Evolutionary conservation across 2,888 invertebrate species (phyloP).

Genomic region (Limnephilus lunatus): DNA sequence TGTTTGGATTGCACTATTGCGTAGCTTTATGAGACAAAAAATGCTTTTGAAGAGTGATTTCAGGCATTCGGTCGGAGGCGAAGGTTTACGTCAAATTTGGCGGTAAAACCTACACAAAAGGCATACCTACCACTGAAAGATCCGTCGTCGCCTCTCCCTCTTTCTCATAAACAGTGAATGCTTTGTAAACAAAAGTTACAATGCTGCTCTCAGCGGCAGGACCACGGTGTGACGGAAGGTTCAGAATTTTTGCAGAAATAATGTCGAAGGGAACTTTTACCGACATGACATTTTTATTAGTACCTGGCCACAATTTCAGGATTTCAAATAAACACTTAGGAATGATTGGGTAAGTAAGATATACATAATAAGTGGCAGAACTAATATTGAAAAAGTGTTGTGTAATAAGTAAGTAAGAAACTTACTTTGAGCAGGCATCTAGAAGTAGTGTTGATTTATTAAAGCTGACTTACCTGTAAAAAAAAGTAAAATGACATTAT

Average conservation of each 20-base stretch:
- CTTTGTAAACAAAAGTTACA: neutral
- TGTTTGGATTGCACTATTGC: neutral
- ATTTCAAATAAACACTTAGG: neutral
- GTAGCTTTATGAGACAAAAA: neutral
- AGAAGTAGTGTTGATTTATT: neutral
- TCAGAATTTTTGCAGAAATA: neutral
- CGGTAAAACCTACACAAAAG: neutral
- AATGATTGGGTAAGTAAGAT: neutral
- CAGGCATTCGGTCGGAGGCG: conserved; percentile 8
- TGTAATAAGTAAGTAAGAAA: neutral
- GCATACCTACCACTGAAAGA: neutral
- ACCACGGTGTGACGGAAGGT: neutral
- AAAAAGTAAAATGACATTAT: neutral
- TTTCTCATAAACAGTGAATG: neutral
- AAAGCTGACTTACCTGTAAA: conserved; percentile 30
- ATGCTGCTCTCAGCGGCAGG: neutral
- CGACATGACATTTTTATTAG: neutral
- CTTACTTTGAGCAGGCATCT: neutral
- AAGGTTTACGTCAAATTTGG: neutral
- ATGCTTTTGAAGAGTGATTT: conserved; percentile 13
- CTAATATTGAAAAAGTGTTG: neutral
- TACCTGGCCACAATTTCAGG: neutral
- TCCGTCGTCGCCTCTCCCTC: neutral
- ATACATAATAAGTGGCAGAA: neutral
- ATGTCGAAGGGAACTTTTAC: neutral